Evolutionary conservation across 2,797 vertebrate species (phyloP).

Genomic region (Meda fulgida): DNA sequence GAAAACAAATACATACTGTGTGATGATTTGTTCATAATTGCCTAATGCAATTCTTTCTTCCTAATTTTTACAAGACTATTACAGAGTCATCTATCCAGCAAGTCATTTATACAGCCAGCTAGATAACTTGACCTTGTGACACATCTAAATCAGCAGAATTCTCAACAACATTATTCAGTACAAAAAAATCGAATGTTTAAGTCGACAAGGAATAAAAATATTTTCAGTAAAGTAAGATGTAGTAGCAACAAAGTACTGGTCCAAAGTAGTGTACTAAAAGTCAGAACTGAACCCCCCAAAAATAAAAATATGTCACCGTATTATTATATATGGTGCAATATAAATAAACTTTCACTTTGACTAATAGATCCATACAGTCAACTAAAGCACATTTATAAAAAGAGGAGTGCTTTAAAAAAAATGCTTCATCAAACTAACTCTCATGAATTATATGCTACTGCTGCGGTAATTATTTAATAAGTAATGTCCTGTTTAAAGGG

Average conservation of each 20-base stretch:
- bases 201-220: background rate
- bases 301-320: too few species aligned
- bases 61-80: background rate
- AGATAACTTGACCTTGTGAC: background rate
- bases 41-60: background rate
- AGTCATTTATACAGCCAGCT: background rate
- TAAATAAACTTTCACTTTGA: too few species aligned
- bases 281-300: too few species aligned
- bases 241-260: background rate
- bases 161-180: background rate
- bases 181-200: background rate
- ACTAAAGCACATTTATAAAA: too few species aligned
- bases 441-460: background rate
- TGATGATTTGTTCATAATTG: background rate
- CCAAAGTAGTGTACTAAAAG: background rate
- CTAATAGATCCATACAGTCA: too few species aligned
- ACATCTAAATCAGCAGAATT: background rate
- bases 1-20: background rate
- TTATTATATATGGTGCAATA: too few species aligned
- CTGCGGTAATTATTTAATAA: slow-evolving; percentile 47
- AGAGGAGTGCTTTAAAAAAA: too few species aligned
- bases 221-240: background rate
- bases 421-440: background rate
- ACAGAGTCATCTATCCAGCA: too few species aligned
- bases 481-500: slow-evolving; percentile 85